A percentile compares a stretch with the other conserved stretches of the same genome.
Evolutionary conservation across 2,113 vertebrate genomes (phyloP).

Genomic region (Brachirus orientalis): DNA sequence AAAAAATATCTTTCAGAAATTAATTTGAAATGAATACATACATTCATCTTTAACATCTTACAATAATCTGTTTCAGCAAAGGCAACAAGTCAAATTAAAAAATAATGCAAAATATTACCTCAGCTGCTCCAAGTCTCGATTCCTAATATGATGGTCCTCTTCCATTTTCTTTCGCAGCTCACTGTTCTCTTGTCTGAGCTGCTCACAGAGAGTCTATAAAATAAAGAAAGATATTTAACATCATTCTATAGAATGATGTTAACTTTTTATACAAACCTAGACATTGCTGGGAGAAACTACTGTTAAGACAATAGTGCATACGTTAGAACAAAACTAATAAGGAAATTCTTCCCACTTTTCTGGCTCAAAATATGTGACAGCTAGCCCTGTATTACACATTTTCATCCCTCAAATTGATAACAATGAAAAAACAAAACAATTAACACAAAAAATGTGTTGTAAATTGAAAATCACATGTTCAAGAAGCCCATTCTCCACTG

Average conservation of each 20-base stretch:
- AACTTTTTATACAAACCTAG: no score
- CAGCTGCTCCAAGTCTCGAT: constrained; percentile 90
- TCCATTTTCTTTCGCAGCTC: constrained; percentile 95
- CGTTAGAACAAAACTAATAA: no score
- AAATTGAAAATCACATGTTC: no score
- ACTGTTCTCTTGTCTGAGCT: constrained; percentile 93
- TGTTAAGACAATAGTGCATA: no score
- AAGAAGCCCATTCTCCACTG: no score
- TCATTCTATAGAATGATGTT: background rate
- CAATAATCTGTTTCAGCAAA: constrained; percentile 7
- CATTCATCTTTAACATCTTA: constrained; percentile 2
- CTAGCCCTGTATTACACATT: no score
- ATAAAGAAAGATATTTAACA: background rate
- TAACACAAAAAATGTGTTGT: no score
- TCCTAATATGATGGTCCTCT: constrained; percentile 92
- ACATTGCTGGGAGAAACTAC: no score
- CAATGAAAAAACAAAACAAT: no score
- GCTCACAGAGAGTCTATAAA: constrained; percentile 91
- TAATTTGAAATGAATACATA: background rate
- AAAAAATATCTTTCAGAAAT: background rate
- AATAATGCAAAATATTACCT: constrained; percentile 79
- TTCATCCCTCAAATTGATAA: no score
- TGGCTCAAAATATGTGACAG: no score
- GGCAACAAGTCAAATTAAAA: constrained; percentile 7
- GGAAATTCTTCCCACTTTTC: no score